phyloP scores from a whole-genome alignment of 2,113 vertebrate species.

The Bos taurus region ARS-UCD2.0 NC_037351.1:41117001-41117500 shows the following conservation, averaged over 20 bases:
- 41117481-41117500: neutral
- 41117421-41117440: neutral
- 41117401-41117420: neutral
- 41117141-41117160: neutral
- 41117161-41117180: neutral
- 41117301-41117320: neutral
- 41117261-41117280: neutral
- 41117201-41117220: neutral
- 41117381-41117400: neutral
- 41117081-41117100: neutral
- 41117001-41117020: neutral
- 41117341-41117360: neutral
- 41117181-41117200: neutral
- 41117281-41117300: neutral
- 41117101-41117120: neutral
- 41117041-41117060: neutral
- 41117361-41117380: neutral
- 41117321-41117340: neutral
- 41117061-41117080: neutral
- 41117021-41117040: neutral
- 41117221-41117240: neutral
- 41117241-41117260: neutral
- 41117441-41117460: neutral
- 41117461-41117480: neutral
- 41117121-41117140: neutral